phyloP scores from a whole-genome alignment of 2,113 vertebrate species.

The Pteronura brasiliensis region DNA sequence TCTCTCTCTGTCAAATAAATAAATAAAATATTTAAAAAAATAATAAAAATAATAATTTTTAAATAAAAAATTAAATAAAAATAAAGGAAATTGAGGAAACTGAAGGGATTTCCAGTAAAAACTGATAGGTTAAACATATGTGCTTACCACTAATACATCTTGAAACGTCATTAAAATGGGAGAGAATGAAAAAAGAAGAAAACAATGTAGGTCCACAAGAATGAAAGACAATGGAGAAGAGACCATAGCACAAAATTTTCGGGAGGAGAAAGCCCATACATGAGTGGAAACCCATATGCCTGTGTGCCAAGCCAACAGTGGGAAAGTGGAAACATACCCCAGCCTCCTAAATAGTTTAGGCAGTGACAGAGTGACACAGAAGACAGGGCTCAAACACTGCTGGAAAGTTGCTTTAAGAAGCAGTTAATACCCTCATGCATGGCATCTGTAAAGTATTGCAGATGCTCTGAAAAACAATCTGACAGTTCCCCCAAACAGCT shows the following conservation, averaged over 20 bases:
- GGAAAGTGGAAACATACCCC: neutral
- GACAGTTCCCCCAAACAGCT: neutral
- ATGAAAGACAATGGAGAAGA: neutral
- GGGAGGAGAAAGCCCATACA: neutral
- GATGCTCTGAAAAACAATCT: neutral
- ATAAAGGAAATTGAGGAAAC: neutral
- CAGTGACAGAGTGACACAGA: neutral
- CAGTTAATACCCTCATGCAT: neutral
- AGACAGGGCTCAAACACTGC: neutral
- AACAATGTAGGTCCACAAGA: neutral
- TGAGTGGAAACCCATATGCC: neutral
- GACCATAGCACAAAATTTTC: neutral
- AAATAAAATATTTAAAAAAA: too few species aligned
- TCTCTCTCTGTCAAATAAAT: too few species aligned
- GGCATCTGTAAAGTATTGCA: neutral
- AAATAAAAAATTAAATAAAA: neutral
- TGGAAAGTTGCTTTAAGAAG: neutral
- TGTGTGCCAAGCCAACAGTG: neutral
- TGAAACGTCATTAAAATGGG: neutral
- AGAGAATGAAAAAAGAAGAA: neutral
- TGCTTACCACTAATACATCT: neutral
- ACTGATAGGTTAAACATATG: neutral
- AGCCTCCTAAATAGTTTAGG: neutral
- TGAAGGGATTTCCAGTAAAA: neutral
- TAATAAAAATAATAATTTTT: too few species aligned